Base-by-base conservation (phyloP, 23 tunicate genomes). In the Halocynthia roretzi region DNA sequence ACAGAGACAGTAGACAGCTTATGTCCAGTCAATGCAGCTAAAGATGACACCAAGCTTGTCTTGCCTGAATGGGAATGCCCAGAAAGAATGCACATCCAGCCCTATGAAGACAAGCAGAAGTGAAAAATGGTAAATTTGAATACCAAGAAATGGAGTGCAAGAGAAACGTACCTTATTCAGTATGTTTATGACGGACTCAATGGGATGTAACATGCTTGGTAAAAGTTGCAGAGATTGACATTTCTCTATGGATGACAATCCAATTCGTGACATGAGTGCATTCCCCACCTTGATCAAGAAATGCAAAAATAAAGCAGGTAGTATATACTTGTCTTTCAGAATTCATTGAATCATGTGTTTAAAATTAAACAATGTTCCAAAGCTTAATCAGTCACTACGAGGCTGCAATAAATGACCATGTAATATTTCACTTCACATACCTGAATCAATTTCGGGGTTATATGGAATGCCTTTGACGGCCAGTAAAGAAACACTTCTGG, bases 21-120 rank as follows among this genome's bases (percentile, higher is more conserved):
- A 6, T 88, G 64, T 7, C 99, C 95, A 50, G 75, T 31, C 80
- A 94, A 77, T 0, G 68, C 75, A 20, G 99, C 99, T 20, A 82
- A 44, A 55, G 75, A 74, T 73, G 85, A 52, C 61, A 94, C 88
- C 68, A 88, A 56, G 48, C 69, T 69, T 52, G 82, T 56, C 67
- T 86, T 86, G 10, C 91, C 91, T 7, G 84, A 72, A 7, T 83
- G 83, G 52, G 84, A 31, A 5, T 65, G 31, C 14, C 99, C 92
- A 57, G 94, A 81, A 10, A 94, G 53, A 57, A 92, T 83, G 80
- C 91, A 82, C 53, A 90, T 91, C 98, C 98, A 92, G 20, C 89
- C 89, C 82, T 86, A 52, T 10, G 70, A 49, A 53, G 67, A 31
- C 44, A 31, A 31, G 44, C 4, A 31, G 44, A 31, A 31, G 44